Evolutionary conservation across 2,797 vertebrate species (phyloP).

Genomic region (Dendrocincla fuliginosa): DNA sequence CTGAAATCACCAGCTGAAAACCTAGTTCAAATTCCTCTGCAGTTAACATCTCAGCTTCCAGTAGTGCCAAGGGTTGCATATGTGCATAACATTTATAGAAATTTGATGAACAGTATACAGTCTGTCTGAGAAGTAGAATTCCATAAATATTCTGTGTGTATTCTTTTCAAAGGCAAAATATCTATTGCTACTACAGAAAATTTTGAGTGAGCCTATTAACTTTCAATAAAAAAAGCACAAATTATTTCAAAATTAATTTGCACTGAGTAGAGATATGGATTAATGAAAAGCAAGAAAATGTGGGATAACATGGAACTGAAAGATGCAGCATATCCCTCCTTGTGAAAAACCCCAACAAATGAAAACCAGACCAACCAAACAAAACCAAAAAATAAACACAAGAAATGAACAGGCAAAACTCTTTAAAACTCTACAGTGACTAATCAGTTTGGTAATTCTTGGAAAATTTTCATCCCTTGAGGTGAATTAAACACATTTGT

Average conservation of each 20-base stretch:
- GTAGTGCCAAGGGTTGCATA: not conserved
- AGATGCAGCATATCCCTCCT: not conserved
- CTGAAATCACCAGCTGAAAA: not conserved
- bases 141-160: not conserved
- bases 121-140: not conserved
- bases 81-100: not conserved
- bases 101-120: not conserved
- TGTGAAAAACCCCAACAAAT: not conserved
- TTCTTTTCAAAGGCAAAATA: not conserved
- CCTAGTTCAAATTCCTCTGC: not conserved
- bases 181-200: not conserved
- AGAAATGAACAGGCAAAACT: fast-evolving
- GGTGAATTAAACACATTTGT: fast-evolving
- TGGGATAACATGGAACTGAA: not conserved
- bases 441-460: not conserved
- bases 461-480: not conserved
- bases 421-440: not conserved
- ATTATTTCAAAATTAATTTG: not conserved
- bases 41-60: not conserved
- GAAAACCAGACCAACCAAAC: not conserved
- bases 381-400: not conserved
- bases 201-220: not conserved
- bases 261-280: not conserved
- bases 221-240: not conserved
- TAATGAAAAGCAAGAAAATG: not conserved